Evolutionary conservation across 2,888 invertebrate species (phyloP), one percentile per base, ranked within the genome.

Genomic region (Hirtodrosophila histrioides): DNA sequence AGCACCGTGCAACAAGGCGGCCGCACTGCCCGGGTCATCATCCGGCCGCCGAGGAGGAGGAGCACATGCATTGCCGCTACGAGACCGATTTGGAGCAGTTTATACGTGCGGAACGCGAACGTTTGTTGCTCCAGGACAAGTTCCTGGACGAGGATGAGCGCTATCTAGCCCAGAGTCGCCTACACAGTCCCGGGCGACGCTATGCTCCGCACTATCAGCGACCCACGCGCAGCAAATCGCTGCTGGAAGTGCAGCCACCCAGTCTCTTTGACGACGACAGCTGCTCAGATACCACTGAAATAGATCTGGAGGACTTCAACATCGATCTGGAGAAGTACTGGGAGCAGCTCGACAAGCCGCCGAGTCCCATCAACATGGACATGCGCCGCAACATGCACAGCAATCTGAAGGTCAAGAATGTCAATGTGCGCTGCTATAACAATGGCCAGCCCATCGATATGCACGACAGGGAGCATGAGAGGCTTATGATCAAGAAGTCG

Each of bases 261-360:
- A 89, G 85, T 36, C 85, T 91, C 36, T 92, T 88, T 40, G 91
- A 91, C 44, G 92, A 92, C 41, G 84, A 92, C 71, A 91, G 90
- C 33, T 91, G 91, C 64, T 91, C 91, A 1, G 92, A 92, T 41
- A 91, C 92, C 23, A 92, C 92, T 0, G 91, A 92, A 75, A 89
- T 91, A 68, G 92, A 92, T 46, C 69, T 92, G 40, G 91, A 92
- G 65, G 92, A 92, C 61, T 92, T 92, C 48, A 92, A 92, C 69
- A 91, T 92, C 48, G 92, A 92, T 63, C 81, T 92, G 68, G 91
- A 91, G 54, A 92, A 92, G 72, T 92, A 92, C 71, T 92, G 92
- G 91, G 91, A 91, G 44, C 91, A 92, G 66, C 75, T 92, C 51
- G 92, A 92, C 68, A 91, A 91, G 54, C 91, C 91, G 5, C 91